Conservation (phyloP, 1,140 invertebrate species). For the Lepidurus arcticus region DNA sequence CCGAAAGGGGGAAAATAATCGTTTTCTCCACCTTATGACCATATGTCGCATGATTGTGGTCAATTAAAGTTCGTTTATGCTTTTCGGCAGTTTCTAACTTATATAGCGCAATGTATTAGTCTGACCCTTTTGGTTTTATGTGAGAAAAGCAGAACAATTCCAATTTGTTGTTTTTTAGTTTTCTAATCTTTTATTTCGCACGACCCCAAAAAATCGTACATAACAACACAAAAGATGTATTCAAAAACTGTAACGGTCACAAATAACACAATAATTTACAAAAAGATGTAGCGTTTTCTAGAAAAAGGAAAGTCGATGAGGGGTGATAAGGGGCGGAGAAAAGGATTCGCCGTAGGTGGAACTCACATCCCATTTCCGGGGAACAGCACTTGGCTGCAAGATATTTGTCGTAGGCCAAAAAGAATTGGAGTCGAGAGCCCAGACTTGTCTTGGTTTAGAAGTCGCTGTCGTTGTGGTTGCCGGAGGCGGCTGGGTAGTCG, state of each 20-base stretch:
- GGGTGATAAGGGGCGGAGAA: not conserved
- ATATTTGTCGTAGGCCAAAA: not conserved
- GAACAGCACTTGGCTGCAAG: not conserved
- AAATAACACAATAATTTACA: slow-evolving; percentile 7
- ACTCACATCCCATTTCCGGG: not conserved
- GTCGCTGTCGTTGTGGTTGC: not conserved
- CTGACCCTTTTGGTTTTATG: no score
- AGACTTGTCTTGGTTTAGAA: not conserved
- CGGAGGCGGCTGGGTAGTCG: not conserved
- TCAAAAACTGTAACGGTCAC: not conserved
- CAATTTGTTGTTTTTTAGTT: not conserved
- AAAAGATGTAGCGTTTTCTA: not conserved
- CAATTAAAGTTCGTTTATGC: no score
- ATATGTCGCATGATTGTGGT: no score
- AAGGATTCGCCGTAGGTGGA: not conserved
- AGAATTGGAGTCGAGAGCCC: not conserved
- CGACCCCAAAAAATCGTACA: slow-evolving; percentile 1
- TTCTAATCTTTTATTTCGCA: slow-evolving; percentile 15
- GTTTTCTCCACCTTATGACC: no score
- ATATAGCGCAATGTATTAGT: no score
- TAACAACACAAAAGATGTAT: not conserved
- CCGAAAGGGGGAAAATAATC: no score
- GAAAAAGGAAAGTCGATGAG: not conserved
- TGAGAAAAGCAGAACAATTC: no score
- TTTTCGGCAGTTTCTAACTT: no score